Conservation (phyloP, 2,113 vertebrate species). For the Erpornis zantholeuca region DNA sequence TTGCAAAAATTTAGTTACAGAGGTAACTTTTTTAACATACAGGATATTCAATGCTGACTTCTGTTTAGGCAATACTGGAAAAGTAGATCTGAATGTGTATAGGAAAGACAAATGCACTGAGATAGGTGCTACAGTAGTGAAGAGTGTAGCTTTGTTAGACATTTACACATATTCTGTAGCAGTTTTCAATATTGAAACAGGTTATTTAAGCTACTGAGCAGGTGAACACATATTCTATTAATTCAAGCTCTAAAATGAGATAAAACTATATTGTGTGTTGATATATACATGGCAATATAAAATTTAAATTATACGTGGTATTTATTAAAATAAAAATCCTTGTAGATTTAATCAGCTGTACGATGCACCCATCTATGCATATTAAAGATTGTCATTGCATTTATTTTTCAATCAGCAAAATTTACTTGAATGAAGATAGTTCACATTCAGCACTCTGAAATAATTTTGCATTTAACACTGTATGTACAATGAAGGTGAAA, state of each 20-base stretch:
- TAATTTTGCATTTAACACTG: background rate
- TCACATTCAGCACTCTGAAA: background rate
- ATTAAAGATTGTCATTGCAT: background rate
- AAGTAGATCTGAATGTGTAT: background rate
- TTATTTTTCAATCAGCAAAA: background rate
- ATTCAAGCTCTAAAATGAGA: background rate
- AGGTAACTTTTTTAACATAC: background rate
- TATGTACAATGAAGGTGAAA: background rate
- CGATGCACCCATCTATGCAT: rapidly evolving
- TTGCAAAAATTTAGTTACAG: background rate
- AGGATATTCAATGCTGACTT: background rate
- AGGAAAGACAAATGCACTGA: background rate
- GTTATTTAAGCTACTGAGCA: background rate
- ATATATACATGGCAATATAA: background rate
- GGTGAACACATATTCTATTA: background rate
- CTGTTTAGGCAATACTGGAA: background rate
- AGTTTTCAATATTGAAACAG: background rate
- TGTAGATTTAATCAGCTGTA: background rate
- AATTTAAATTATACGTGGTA: background rate
- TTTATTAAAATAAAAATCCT: background rate
- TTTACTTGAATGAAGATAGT: background rate
- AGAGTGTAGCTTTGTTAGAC: background rate
- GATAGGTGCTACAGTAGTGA: background rate
- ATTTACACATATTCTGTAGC: background rate
- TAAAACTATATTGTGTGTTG: background rate